A percentile compares a stretch with the other conserved stretches of the same genome.
Evolutionary conservation across 2,113 vertebrate genomes (phyloP).

Genomic region (Actenoides lindsayi): DNA sequence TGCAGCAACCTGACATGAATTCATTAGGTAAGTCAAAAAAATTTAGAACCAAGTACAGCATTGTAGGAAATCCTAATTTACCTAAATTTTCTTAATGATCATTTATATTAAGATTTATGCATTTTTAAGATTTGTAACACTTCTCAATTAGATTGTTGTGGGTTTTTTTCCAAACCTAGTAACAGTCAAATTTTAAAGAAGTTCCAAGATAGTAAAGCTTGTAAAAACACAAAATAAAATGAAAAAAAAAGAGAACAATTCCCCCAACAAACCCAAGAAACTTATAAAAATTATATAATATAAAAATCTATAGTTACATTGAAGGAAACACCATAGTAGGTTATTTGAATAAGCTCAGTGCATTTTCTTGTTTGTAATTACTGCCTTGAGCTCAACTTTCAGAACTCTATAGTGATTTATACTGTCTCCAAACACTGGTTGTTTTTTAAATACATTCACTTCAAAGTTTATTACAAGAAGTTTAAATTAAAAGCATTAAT

Average conservation of each 20-base stretch:
- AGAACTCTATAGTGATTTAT: conserved; percentile 12
- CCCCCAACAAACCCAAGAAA: conserved; percentile 13
- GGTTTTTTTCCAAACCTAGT: not conserved
- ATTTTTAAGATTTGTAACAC: not conserved
- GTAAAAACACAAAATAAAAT: not conserved
- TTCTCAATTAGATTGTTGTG: not conserved
- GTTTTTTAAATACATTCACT: conserved; percentile 39
- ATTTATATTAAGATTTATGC: not conserved
- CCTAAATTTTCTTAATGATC: not conserved
- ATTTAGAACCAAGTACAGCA: not conserved
- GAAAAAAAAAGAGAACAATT: too few relatives aligned
- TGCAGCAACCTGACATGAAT: not conserved
- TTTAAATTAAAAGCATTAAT: conserved; percentile 3
- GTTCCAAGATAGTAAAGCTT: not conserved
- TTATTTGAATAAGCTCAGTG: conserved; percentile 51
- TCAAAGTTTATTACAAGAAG: conserved; percentile 11
- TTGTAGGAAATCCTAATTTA: not conserved
- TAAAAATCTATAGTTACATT: not conserved
- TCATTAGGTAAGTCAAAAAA: not conserved
- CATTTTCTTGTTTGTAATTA: conserved; percentile 56
- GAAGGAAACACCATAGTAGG: not conserved
- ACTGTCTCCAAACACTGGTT: not conserved
- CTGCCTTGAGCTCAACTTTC: conserved; percentile 34
- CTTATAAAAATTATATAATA: not conserved
- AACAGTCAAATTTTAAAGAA: not conserved